Evolutionary conservation across 1,140 invertebrate species (phyloP).

Genomic region (Melanaphis sacchari): DNA sequence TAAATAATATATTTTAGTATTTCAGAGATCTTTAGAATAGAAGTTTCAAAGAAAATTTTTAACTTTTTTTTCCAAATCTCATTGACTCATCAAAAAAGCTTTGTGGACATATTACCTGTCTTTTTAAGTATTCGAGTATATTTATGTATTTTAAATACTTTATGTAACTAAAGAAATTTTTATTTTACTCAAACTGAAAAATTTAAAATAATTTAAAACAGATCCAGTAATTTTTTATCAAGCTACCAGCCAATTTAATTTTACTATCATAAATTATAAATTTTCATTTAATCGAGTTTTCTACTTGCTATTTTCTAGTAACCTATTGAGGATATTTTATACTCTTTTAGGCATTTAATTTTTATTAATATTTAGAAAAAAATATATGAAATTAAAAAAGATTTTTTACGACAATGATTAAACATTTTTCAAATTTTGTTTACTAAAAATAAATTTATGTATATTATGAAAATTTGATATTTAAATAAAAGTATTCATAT

Average conservation of each 20-base stretch:
- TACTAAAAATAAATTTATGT: not conserved
- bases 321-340: not conserved
- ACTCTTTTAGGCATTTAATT: not conserved
- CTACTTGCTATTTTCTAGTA: not conserved
- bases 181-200: not conserved
- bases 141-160: slow-evolving; percentile 9
- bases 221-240: not conserved
- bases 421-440: not conserved
- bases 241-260: not conserved
- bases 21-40: not conserved
- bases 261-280: not conserved
- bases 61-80: not conserved
- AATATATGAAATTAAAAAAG: not conserved
- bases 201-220: not conserved
- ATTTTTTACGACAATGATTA: not conserved
- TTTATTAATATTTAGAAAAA: not conserved
- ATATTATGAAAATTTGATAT: no score
- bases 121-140: not conserved
- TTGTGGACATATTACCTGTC: not conserved
- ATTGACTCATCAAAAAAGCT: not conserved
- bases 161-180: not conserved
- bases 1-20: not conserved
- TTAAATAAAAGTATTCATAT: not conserved
- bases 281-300: not conserved
- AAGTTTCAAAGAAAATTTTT: not conserved